Conservation (phyloP, 2,797 vertebrate species). For the Xiphorhynchus erythropygius region DNA sequence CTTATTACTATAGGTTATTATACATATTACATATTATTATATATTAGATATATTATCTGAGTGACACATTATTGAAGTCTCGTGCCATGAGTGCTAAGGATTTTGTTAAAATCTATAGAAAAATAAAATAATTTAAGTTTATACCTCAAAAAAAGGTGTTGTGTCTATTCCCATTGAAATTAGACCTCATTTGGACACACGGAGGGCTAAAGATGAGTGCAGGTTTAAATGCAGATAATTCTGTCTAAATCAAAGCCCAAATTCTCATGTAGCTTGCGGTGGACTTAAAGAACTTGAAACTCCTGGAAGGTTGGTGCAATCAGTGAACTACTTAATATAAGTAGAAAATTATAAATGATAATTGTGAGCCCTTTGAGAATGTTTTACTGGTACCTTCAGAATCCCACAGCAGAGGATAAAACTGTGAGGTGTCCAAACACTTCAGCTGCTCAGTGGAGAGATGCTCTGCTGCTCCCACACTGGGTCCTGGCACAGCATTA, state of each 20-base stretch:
- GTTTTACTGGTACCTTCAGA: background rate
- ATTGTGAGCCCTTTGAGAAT: background rate
- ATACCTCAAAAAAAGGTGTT: background rate
- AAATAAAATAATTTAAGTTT: background rate
- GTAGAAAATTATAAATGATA: background rate
- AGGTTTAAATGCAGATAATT: background rate
- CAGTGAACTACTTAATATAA: background rate
- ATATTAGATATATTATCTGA: background rate
- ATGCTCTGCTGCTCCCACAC: background rate
- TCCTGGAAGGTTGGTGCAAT: background rate
- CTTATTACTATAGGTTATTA: background rate
- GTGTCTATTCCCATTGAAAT: background rate
- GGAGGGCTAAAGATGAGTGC: background rate
- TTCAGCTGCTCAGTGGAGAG: too few species aligned
- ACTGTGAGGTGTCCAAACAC: fast-evolving
- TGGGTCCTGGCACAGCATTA: background rate
- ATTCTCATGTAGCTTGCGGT: background rate
- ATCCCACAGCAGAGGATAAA: background rate
- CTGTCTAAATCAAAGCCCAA: background rate
- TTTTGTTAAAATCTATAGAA: background rate
- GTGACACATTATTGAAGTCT: background rate
- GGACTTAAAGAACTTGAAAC: background rate
- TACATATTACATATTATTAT: background rate
- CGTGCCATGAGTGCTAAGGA: background rate
- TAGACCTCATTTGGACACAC: background rate